phyloP scores from a whole-genome alignment of 1,140 invertebrate genomes.

The Aphis craccivora region DNA sequence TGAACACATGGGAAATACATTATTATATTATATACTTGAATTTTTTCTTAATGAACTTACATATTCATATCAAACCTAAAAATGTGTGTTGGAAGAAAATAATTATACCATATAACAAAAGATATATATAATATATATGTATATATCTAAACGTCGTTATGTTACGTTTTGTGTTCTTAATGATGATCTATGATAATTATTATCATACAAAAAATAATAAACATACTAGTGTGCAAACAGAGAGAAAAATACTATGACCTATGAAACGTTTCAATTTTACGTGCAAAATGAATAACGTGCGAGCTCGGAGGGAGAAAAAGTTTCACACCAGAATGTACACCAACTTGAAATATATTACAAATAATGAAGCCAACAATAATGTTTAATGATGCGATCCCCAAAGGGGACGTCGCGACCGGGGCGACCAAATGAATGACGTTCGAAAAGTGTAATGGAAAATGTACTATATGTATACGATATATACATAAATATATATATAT shows the following conservation, averaged over 20 bases:
- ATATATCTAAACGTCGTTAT: neutral
- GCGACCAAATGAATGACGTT: conserved; percentile 35
- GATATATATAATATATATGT: neutral
- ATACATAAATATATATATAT: neutral
- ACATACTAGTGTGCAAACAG: neutral
- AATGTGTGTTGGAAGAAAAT: neutral
- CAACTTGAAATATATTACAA: conserved; percentile 38
- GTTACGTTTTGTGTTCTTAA: neutral
- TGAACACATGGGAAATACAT: too few relatives aligned
- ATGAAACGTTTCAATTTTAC: conserved; percentile 43
- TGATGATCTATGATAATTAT: conserved; percentile 47
- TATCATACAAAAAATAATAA: neutral
- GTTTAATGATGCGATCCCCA: conserved; percentile 54
- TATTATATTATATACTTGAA: neutral
- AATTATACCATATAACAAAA: neutral
- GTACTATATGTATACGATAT: neutral
- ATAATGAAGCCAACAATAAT: conserved; percentile 57
- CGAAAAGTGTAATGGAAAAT: conserved; percentile 39
- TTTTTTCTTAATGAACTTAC: neutral
- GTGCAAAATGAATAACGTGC: neutral
- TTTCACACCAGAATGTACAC: conserved; percentile 17
- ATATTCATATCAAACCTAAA: neutral
- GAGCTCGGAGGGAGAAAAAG: conserved; percentile 21
- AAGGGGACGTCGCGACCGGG: conserved; percentile 36
- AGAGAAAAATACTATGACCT: neutral